phyloP scores from a whole-genome alignment of 2,797 vertebrate genomes.

The Meriones psammophilus region DNA sequence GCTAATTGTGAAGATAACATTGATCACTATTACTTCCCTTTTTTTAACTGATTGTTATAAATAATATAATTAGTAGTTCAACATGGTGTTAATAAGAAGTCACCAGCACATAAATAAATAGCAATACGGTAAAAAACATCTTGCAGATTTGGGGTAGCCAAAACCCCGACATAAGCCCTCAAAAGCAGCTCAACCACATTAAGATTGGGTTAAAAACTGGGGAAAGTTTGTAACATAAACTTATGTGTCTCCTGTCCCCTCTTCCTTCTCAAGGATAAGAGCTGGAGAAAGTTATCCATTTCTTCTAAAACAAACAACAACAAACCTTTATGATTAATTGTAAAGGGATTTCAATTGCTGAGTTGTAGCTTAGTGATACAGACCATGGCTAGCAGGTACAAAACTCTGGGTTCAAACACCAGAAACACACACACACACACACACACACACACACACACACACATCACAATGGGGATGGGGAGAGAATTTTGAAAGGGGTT shows the following conservation, averaged over 20 bases:
- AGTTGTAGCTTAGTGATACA: neutral
- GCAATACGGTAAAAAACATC: neutral
- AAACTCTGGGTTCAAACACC: neutral
- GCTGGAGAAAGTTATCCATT: neutral
- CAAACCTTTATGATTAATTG: neutral
- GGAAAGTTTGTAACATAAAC: neutral
- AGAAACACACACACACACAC: neutral
- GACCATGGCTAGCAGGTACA: neutral
- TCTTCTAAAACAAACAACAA: neutral
- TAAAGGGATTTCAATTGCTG: neutral
- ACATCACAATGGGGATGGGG: too few species aligned
- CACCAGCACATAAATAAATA: neutral
- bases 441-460: too few species aligned
- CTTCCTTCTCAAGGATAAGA: neutral
- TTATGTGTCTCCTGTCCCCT: neutral
- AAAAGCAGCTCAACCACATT: neutral
- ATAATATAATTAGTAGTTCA: neutral
- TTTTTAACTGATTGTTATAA: neutral
- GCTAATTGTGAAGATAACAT: neutral
- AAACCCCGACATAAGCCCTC: neutral
- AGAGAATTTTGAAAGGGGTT: neutral
- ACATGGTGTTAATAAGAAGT: neutral
- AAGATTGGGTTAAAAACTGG: neutral
- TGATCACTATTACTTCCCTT: neutral
- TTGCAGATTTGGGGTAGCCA: neutral